phyloP scores from a whole-genome alignment of 2,888 invertebrate genomes.

The Drosophila incognita region DNA sequence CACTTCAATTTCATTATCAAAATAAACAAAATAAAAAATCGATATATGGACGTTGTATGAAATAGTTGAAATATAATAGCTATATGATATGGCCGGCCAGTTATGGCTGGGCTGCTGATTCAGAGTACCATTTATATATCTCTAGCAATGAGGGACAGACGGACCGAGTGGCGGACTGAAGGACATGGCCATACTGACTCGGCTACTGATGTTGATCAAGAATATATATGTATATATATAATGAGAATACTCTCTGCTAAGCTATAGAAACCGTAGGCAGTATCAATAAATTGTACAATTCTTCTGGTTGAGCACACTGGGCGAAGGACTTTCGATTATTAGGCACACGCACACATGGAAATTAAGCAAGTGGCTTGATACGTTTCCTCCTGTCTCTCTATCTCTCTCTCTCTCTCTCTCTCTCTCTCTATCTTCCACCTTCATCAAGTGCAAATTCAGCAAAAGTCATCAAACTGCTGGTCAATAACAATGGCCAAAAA shows the following conservation, averaged over 20 bases:
- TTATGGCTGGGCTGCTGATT: background rate
- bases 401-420: background rate
- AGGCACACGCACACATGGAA: conserved; percentile 43
- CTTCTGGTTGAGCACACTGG: conserved; percentile 1
- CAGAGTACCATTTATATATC: background rate
- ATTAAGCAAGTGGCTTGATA: conserved; percentile 50
- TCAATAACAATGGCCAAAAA: conserved; percentile 33
- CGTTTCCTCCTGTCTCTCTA: conserved; percentile 12
- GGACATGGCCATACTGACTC: background rate
- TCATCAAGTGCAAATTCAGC: conserved; percentile 33
- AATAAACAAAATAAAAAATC: background rate
- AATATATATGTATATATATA: background rate
- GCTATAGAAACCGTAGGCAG: background rate
- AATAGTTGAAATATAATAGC: background rate
- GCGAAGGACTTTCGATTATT: conserved; percentile 21
- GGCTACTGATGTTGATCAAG: background rate
- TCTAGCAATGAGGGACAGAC: background rate
- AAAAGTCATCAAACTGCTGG: conserved; percentile 33
- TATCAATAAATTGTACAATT: conserved; percentile 8
- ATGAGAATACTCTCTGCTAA: background rate
- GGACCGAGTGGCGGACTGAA: background rate
- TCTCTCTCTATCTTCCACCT: background rate
- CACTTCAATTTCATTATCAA: background rate
- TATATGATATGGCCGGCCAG: background rate
- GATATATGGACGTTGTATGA: background rate